A percentile compares a stretch with the other conserved stretches of the same genome.
These are phyloP conservation scores for Tyto alba DNA, from an alignment of 2,113 vertebrate species.

Conservation along the genomic window DNA sequence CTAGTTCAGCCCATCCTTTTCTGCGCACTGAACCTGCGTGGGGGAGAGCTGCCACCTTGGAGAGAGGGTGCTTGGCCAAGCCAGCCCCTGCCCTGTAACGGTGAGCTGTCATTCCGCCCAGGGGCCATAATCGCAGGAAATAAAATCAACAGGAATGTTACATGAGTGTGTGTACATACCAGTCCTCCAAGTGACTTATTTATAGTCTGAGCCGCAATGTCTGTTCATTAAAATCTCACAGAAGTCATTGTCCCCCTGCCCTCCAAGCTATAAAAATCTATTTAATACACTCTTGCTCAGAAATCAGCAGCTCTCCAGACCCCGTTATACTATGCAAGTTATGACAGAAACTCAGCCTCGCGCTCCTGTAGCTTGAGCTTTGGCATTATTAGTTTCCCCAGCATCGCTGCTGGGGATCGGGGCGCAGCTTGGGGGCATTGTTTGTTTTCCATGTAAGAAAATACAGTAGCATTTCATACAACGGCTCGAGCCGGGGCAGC, in stretches of 20 bases:
- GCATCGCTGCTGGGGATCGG: not conserved
- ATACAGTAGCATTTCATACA: not conserved
- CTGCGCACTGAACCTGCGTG: rapidly evolving
- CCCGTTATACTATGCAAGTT: not conserved
- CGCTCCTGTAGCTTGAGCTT: not conserved
- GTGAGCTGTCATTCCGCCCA: not conserved
- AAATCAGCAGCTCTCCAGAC: not conserved
- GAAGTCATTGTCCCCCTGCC: not conserved
- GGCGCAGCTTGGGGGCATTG: not conserved
- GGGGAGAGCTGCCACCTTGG: not conserved
- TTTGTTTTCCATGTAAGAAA: not conserved
- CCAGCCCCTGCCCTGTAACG: not conserved
- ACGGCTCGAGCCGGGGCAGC: rapidly evolving
- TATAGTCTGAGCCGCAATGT: not conserved
- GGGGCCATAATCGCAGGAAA: not conserved
- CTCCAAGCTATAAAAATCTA: not conserved
- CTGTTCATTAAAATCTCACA: slow-evolving; percentile 40
- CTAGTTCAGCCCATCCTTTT: not conserved
- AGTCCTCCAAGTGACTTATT: slow-evolving; percentile 11
- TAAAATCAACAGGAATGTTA: slow-evolving; percentile 20
- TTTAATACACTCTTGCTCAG: not conserved
- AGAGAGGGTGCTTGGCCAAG: not conserved
- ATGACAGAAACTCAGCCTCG: not conserved
- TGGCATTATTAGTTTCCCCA: not conserved
- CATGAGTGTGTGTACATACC: not conserved